Base-by-base conservation (phyloP, 2,113 vertebrate genomes). In the Coregonus clupeaformis region DNA sequence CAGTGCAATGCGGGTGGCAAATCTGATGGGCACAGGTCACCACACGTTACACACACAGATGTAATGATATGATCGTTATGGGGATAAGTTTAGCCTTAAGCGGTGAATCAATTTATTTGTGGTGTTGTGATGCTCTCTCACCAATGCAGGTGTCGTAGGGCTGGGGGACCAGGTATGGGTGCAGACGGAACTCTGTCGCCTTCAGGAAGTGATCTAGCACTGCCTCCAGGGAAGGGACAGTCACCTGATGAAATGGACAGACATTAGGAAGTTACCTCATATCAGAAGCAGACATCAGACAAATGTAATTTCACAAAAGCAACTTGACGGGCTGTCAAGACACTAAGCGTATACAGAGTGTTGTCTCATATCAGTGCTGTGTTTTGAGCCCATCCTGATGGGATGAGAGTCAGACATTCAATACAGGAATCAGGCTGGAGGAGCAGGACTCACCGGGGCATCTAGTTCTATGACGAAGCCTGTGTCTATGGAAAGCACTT, bases 381-480 rank as follows among this genome's bases (percentile, higher is more conserved):
- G 30, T 30, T 36, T 30, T 67, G 66, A 45, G 9, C 2, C 20
- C 11, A 25, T 47, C 9, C 1, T 57, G 45, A 11, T n/a, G 55
- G 36, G 9, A 42, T 42, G 36, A 42, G 36, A 12, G 36, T 42
- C 12, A 36, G 36, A 29, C 49, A 52, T 14, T 52, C 49, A 52
- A 14, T 52, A 5, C 13, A 52, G 16, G 16, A 52, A 18, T 5
- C 14, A 52, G 5, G 49, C 49, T 18, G 16, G 3, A 18, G 5
- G 49, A 14, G 22, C 5, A 36, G 24, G 29, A 92, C 94, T 89
- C 83, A 96, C 95, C 63, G 86, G 75, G 49, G 68, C 91, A 25
- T 95, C 92, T 72, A 96, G 73, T 71, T 94, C 87, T 1, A 96
- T 94, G 69, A 90, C 30, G 42, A 93, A 95, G 68, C 90, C 89